phyloP scores from a whole-genome alignment of 2,113 vertebrate species.

The Ariopsis seemanni region DNA sequence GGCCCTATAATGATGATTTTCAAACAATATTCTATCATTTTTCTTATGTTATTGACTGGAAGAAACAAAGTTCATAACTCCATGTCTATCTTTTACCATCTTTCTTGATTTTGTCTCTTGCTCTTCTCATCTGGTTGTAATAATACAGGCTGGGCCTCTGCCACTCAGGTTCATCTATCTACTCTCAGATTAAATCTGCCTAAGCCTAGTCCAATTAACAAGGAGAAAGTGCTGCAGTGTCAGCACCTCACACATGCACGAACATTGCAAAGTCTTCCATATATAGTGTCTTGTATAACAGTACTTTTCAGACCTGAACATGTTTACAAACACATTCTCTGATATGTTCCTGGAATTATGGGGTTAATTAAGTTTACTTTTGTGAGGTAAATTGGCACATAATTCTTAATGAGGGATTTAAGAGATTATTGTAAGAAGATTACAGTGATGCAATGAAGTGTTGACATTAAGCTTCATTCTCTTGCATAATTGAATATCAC shows the following conservation, averaged over 20 bases:
- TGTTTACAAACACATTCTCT: background rate
- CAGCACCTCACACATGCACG: constrained; percentile 53
- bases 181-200: constrained; percentile 74
- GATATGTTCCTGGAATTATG: background rate
- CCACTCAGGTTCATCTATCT: constrained; percentile 50
- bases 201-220: constrained; percentile 76
- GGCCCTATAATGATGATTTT: background rate
- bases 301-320: background rate
- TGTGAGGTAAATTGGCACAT: constrained; percentile 16
- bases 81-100: background rate
- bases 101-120: constrained; percentile 29
- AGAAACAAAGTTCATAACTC: background rate
- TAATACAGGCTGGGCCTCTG: constrained; percentile 35
- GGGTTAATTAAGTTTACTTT: constrained; percentile 52
- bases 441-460: constrained; percentile 43
- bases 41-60: background rate
- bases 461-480: constrained; percentile 32
- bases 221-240: constrained; percentile 70
- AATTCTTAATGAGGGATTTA: constrained; percentile 51
- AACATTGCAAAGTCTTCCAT: background rate
- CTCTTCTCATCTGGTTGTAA: constrained; percentile 49
- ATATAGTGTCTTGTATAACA: background rate
- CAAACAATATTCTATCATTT: background rate
- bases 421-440: constrained; percentile 53
- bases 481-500: constrained; percentile 44